Evolutionary conservation across 2,888 invertebrate genomes (phyloP), one percentile per base, ranked within the genome.

Genomic region (Netelia fuscicornis): DNA sequence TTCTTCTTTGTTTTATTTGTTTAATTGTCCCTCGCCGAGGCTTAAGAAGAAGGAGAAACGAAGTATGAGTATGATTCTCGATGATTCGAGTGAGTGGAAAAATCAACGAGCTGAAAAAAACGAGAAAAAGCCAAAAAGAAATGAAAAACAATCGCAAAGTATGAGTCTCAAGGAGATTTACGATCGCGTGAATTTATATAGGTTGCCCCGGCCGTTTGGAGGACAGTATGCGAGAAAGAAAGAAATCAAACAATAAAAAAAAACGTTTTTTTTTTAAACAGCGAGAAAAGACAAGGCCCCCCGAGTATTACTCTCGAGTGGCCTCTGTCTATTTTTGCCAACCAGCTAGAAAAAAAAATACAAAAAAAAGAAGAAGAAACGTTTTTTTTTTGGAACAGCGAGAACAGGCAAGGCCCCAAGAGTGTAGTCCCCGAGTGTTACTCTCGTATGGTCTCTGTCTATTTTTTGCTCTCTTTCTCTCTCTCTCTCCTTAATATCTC

Each of bases 31-130:
- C 68, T 54, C 54, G 60, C 10, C 20, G 65, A 65, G 60, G 52
- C 17, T 42, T 20, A 80, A 11, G 58, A 84, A 71, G 20, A 70
- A 80, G 52, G 64, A 23, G 44, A 54, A n/a, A 64, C 20, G 52
- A 71, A 11, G 54, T 42, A 52, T 74, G 72, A 62, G 52, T 72
- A 64, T 71, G 25, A 48, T 52, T 75, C 52, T 42, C 67, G 68
- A 60, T 48, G 76, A 77, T 71, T 54, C 71, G 70, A 71, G 44
- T 58, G 81, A 81, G 77, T 68, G 17, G 84, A 54, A 77, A 23
- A 76, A 76, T 56, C 52, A 42, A 79, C 37, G 56, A 76, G 42
- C 48, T 56, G 17, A 10, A 3, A 54, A 54, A n/a, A 17, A 17
- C 17, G 17, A 17, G 17, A 0, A 17, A 17, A 17, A 17, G 17